A percentile compares a stretch with the other conserved stretches of the same genome.
phyloP scores from a whole-genome alignment of 2,113 vertebrate genomes.

The Ophthalmolycus amberensis region DNA sequence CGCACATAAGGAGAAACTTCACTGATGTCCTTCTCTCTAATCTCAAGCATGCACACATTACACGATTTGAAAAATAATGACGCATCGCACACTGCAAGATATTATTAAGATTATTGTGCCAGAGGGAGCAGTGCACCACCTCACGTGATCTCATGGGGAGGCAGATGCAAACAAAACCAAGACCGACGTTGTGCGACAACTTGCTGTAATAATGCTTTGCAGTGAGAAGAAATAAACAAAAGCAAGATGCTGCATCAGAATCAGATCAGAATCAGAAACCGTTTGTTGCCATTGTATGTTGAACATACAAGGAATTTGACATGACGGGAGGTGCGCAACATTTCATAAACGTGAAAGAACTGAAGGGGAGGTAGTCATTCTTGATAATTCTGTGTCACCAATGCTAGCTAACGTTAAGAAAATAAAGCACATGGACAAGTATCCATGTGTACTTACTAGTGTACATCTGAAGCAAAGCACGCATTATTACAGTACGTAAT shows the following conservation, averaged over 20 bases:
- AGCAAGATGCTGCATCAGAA: neutral
- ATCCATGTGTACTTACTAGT: neutral
- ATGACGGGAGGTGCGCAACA: no score
- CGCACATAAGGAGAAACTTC: neutral
- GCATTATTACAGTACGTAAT: constrained; percentile 4
- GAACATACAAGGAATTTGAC: no score
- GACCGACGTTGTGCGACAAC: neutral
- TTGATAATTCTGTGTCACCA: neutral
- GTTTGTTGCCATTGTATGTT: no score
- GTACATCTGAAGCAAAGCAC: constrained; percentile 1
- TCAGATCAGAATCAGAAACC: no score
- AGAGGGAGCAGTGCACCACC: neutral
- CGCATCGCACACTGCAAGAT: neutral
- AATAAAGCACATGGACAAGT: constrained; percentile 38
- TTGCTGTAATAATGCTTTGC: neutral
- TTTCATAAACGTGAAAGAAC: neutral
- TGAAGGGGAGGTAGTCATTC: neutral
- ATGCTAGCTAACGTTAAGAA: constrained; percentile 9
- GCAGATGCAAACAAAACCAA: neutral
- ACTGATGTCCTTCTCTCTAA: neutral
- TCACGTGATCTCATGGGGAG: neutral
- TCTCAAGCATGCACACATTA: neutral
- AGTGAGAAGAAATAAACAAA: neutral
- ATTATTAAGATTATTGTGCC: neutral
- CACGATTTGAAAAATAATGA: neutral